These are phyloP conservation scores for Microplitis demolitor DNA, from an alignment of 1,140 invertebrate genomes.

Conservation along the genomic window DNA sequence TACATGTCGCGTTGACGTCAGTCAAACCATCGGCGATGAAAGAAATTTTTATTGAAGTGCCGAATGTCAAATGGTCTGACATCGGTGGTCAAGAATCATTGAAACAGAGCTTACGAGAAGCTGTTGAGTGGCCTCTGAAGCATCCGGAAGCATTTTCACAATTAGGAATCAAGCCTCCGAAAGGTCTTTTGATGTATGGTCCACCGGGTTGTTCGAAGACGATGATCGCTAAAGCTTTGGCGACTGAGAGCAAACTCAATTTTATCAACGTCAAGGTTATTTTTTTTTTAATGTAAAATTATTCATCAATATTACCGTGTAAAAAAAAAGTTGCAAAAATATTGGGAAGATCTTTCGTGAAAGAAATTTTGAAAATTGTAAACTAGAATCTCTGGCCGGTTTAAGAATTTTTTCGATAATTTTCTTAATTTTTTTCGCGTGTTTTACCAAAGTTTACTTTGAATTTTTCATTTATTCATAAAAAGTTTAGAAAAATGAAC, in stretches of 20 bases:
- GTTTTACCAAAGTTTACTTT: too few species aligned
- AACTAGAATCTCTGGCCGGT: too few species aligned
- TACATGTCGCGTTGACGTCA: constrained; percentile 69
- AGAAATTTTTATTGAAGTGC: constrained; percentile 82
- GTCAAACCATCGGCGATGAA: constrained; percentile 90
- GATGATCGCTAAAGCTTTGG: constrained; percentile 92
- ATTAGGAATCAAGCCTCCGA: constrained; percentile 90
- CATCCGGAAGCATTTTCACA: constrained; percentile 88
- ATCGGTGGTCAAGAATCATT: constrained; percentile 90
- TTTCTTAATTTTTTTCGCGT: too few species aligned
- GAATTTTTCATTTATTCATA: too few species aligned
- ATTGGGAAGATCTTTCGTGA: too few species aligned
- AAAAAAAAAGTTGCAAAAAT: not conserved
- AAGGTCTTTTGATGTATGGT: constrained; percentile 94
- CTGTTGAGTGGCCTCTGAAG: constrained; percentile 91
- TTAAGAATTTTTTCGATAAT: too few species aligned
- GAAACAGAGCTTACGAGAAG: constrained; percentile 86
- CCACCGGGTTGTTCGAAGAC: constrained; percentile 98
- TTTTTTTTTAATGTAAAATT: too few species aligned
- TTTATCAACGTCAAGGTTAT: constrained; percentile 86
- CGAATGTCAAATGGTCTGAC: constrained; percentile 87
- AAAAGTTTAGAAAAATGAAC: too few species aligned
- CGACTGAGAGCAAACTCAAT: constrained; percentile 92
- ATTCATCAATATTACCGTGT: not conserved
- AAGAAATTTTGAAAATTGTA: too few species aligned